Evolutionary conservation across 1,140 invertebrate species (phyloP).

Genomic region (Drosophila mojavensis): DNA sequence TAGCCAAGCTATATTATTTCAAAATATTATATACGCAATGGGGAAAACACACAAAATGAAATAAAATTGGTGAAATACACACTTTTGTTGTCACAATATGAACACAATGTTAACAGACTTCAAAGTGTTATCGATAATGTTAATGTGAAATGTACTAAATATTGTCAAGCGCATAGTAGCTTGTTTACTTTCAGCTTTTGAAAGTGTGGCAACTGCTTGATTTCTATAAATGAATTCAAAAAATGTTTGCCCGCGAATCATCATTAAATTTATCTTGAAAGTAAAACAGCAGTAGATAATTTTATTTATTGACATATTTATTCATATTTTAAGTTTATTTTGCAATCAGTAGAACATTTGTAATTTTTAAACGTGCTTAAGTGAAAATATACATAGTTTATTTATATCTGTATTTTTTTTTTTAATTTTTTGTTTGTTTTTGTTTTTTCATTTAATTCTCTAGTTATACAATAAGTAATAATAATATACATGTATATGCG

Average conservation of each 20-base stretch:
- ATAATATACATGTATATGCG: slow-evolving; percentile 59
- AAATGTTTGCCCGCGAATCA: background rate
- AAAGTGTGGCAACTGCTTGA: background rate
- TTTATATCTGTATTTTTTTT: slow-evolving; percentile 21
- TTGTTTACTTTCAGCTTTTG: slow-evolving; percentile 1
- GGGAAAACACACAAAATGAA: background rate
- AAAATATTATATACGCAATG: slow-evolving; percentile 3
- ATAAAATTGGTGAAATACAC: slow-evolving; percentile 20
- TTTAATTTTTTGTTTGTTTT: slow-evolving; percentile 4
- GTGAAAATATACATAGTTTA: slow-evolving; percentile 73
- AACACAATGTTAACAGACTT: slow-evolving; percentile 7
- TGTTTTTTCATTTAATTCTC: slow-evolving; percentile 64
- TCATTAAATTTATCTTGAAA: background rate
- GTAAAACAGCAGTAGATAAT: background rate
- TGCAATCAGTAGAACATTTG: slow-evolving; percentile 73
- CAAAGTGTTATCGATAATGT: slow-evolving; percentile 14
- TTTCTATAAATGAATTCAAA: background rate
- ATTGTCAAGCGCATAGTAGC: background rate
- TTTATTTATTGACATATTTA: slow-evolving; percentile 50
- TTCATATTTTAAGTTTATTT: slow-evolving; percentile 66
- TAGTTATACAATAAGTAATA: slow-evolving; percentile 79
- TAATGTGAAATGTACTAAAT: slow-evolving; percentile 6
- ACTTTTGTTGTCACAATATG: slow-evolving; percentile 23
- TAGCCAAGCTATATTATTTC: background rate
- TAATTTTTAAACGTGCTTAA: slow-evolving; percentile 75